A percentile compares a stretch with the other conserved stretches of the same genome.
phyloP scores from a whole-genome alignment of 2,113 vertebrate genomes.

The Numida meleagris region DNA sequence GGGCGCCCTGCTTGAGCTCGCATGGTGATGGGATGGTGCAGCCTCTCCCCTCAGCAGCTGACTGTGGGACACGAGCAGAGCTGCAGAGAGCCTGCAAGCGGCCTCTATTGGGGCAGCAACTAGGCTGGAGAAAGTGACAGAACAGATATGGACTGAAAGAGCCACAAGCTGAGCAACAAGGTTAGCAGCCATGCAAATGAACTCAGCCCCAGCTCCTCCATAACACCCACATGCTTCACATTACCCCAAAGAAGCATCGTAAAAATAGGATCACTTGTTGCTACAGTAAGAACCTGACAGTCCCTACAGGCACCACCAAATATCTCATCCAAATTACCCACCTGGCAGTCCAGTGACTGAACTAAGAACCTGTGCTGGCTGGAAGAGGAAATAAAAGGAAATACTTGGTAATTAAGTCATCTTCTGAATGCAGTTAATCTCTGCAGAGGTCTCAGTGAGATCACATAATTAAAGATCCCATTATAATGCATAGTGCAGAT shows the following conservation, averaged over 20 bases:
- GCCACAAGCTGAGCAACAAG: background rate
- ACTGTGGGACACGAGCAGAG: background rate
- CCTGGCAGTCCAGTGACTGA: background rate
- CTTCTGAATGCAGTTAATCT: background rate
- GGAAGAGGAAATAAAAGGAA: background rate
- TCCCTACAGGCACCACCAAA: background rate
- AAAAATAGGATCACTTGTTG: background rate
- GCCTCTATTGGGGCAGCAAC: no score
- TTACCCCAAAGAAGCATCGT: background rate
- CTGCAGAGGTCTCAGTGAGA: background rate
- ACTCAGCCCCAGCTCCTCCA: background rate
- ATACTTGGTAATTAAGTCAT: background rate
- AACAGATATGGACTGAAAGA: background rate
- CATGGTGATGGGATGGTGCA: rapidly evolving
- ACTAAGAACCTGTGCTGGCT: background rate
- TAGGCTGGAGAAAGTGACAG: rapidly evolving
- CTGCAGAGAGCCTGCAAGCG: background rate
- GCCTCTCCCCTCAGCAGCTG: background rate
- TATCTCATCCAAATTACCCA: background rate
- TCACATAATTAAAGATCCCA: background rate
- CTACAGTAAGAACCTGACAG: background rate
- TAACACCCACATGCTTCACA: background rate
- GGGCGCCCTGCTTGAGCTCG: background rate
- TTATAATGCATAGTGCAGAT: background rate
- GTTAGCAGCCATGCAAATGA: rapidly evolving